Evolutionary conservation across 2,797 vertebrate genomes (phyloP).

Genomic region (Eospalax fontanierii): DNA sequence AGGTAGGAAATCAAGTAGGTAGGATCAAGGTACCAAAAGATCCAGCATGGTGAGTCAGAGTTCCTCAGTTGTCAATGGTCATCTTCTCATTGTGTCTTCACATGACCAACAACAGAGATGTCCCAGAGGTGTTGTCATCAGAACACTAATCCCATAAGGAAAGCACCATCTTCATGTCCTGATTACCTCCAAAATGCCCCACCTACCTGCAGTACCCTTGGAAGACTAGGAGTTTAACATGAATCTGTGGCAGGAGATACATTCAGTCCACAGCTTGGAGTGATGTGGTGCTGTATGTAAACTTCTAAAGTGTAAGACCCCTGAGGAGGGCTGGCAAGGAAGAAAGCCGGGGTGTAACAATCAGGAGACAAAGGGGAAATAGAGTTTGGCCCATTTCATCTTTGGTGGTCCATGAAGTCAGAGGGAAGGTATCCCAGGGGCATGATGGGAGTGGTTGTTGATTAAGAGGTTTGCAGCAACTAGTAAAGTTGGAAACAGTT

Average conservation of each 20-base stretch:
- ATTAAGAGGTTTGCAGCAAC: constrained; percentile 62
- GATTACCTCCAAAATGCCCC: background rate
- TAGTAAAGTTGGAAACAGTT: constrained; percentile 41
- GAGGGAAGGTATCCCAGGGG: background rate
- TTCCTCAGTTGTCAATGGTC: background rate
- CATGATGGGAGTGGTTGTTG: background rate
- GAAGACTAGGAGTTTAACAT: background rate
- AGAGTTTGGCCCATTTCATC: background rate
- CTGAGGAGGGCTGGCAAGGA: background rate
- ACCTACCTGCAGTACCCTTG: background rate
- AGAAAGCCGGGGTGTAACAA: background rate
- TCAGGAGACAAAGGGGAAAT: constrained; percentile 49
- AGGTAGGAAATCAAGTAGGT: background rate
- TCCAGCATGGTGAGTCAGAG: background rate
- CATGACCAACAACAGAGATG: background rate
- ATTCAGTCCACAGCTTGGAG: background rate
- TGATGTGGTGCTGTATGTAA: background rate
- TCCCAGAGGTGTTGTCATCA: background rate
- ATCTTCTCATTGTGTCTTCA: background rate
- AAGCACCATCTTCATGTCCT: background rate
- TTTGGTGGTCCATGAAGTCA: constrained; percentile 48
- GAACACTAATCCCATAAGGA: background rate
- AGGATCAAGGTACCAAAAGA: background rate
- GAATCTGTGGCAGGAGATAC: background rate
- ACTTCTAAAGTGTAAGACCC: background rate